Evolutionary conservation across 2,113 vertebrate genomes (phyloP).

Genomic region (Alectura lathami): DNA sequence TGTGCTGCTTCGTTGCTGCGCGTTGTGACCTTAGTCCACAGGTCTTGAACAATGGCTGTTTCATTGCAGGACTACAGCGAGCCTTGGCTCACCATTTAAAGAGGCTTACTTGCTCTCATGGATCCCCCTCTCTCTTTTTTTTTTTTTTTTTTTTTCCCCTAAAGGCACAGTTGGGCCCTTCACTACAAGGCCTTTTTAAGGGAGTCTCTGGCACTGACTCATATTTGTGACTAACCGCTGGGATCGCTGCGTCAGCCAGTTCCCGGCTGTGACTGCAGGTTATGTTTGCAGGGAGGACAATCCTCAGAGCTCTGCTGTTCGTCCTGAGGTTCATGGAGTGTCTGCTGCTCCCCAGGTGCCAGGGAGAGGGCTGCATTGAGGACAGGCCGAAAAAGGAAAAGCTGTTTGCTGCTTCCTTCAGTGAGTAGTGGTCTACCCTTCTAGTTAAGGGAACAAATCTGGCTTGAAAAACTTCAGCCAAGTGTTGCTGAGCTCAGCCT

Average conservation of each 20-base stretch:
- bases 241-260: slow-evolving; percentile 7
- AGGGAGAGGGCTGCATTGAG: neutral
- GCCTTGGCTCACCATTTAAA: neutral
- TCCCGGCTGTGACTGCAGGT: slow-evolving; percentile 26
- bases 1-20: accelerated
- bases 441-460: neutral
- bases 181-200: neutral
- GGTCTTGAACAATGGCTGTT: neutral
- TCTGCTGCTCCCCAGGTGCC: neutral
- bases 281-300: slow-evolving; percentile 23
- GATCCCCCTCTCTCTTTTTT: neutral
- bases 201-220: slow-evolving; percentile 44
- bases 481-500: neutral
- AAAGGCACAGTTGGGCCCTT: neutral
- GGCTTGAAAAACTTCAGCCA: neutral
- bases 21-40: neutral
- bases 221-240: slow-evolving; percentile 2
- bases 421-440: neutral
- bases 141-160: neutral
- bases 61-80: neutral
- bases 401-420: neutral
- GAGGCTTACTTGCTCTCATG: neutral
- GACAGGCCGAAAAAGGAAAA: neutral
- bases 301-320: neutral
- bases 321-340: neutral